Base-by-base conservation (phyloP, 2,888 invertebrate genomes). In the Rutpela maculata region DNA sequence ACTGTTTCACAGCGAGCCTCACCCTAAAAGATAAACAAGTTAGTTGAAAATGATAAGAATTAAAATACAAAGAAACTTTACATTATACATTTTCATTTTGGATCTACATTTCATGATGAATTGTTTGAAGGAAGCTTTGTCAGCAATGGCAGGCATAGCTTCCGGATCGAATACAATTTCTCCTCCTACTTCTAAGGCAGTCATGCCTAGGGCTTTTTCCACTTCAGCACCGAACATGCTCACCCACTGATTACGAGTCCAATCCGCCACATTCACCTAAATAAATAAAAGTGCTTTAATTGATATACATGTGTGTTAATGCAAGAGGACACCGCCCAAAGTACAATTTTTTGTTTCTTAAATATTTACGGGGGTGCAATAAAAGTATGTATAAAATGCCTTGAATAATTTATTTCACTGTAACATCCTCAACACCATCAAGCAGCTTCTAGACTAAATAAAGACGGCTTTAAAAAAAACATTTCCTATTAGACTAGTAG, bases 51-150 rank as follows among this genome's bases (percentile, higher is more conserved):
- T 7, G 7, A 5, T 0, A 3, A 7, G 7, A 35, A 5, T 7
- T 35, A 35, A 35, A 35, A 0, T 5, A 3, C 9, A n/a, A 60
- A 26, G 38, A 12, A 18, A 57, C 74, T 83, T 93, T 90, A 97
- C 98, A 88, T 97, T 98, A 88, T 95, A 99, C 11, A 93, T 95
- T 90, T 99, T 99, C 91, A 96, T 93, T 90, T 97, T 98, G 43
- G 96, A 94, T 75, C 98, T 92, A 83, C 98, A 91, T 89, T 95
- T 96, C 88, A 98, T 96, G 38, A 95, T 91, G 86, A 93, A 97
- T 0, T 94, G 93, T 86, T 93, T 94, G 89, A 99, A 98, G 83
- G 94, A 93, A 35, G 95, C 93, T 7, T 94, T 92, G 26, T 94
- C 92, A 84, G 98, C 94, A 74, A 95, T 91, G 57, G 92, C 92